Evolutionary conservation across 2,797 vertebrate genomes (phyloP), one percentile per base, ranked within the genome.

Genomic region (Sparus aurata): DNA sequence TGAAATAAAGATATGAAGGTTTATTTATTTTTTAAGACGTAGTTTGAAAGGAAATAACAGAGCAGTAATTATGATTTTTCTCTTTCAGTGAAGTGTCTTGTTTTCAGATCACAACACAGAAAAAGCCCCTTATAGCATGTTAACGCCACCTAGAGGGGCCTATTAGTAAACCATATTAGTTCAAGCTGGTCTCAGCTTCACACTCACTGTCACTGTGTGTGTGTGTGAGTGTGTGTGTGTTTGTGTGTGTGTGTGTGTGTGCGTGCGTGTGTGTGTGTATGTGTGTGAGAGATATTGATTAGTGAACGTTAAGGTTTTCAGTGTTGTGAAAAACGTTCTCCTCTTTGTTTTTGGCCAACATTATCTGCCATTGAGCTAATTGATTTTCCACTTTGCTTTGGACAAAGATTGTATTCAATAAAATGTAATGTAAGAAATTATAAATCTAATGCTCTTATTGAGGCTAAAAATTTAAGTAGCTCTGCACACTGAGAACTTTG

Each of bases 91-190:
- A 71, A 73, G 62, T 55, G 60, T 80, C 22, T 77, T 77, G 54
- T 79, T 84, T 89, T 79, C 47, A 77, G 67, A 75, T 59, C 73
- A 84, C 82, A 85, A 82, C 68, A 72, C 66, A 87, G 84, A 85
- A 80, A 79, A 9, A 34, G 30, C 1, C 23, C 88, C 79, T 78
- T 38, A 86, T 92, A 92, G 95, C 91, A 87, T 93, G 92, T 94
- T 90, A 92, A 94, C 95, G 95, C 94, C 95, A 95, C 92, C 95
- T 96, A 95, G 94, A 95, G 95, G 95, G 84, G 78, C 63, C 46
- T 84, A 47, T 81, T 62, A 90, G 91, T 85, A 95, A 85, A 79
- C 85, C 79, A 63, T 38, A 55, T 34, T 46, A 0, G 18, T 15
- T 16, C 15, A 38, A 49, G 77, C 34, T 38, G 52, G 45, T 22